Base-by-base conservation (phyloP, 2,888 invertebrate species). In the Pediacus dermestoides region DNA sequence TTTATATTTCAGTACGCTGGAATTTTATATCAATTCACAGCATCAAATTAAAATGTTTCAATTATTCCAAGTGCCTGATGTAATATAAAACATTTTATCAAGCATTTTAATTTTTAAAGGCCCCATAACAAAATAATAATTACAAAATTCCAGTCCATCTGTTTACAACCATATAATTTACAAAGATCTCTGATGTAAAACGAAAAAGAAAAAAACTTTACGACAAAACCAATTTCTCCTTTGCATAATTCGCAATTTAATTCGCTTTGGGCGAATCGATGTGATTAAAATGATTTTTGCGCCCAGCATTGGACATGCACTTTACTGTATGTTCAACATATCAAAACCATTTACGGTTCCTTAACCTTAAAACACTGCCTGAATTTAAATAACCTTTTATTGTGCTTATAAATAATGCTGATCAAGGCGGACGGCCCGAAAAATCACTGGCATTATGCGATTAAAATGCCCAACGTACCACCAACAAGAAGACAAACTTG, bases 281-380 rank as follows among this genome's bases (percentile, higher is more conserved):
- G 34, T 43, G 32, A 42, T 46, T 39, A 46, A 48, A 48, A n/a
- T n/a, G n/a, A n/a, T n/a, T n/a, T 46, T 43, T 35, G 31, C 34
- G 32, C 52, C 53, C 52, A 52, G 46, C 53, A 52, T 53, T 53
- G 50, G 52, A 56, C 54, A 56, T 55, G 55, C 52, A 57, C 52
- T 57, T 57, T 56, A 57, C 54, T 52, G n/a, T n/a, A n/a, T n/a
- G 58, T 55, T 57, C 44, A 52, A 53, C 55, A 57, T 52, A 55
- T 55, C 49, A 51, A 52, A 53, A 58, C 53, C 57, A 52, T 58
- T 60, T 57, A 58, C 51, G 54, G 60, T 59, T 58, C 58, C 53
- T 60, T 58, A 53, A 60, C 60, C 60, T 57, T 54, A 52, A 23
- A 44, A 46, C 57, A 53, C 53, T 50, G 50, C 50, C 55, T 52